Conservation (phyloP, 1,140 invertebrate genomes). For the Zaprionus inermis region DNA sequence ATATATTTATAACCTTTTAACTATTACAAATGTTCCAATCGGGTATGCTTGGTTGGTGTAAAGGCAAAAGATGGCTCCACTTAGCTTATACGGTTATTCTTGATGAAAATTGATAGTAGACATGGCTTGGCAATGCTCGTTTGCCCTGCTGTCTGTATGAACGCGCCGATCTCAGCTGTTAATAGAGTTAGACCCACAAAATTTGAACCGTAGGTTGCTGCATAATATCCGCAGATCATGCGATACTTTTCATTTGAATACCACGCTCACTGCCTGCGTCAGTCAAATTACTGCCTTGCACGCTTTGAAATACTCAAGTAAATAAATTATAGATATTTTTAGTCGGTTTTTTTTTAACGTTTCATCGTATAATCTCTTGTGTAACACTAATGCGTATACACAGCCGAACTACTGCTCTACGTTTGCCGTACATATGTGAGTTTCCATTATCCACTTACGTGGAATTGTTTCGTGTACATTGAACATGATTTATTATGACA, state of each 20-base stretch:
- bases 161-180: neutral
- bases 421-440: constrained; percentile 9
- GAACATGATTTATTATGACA: constrained; percentile 83
- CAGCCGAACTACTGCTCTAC: constrained; percentile 4
- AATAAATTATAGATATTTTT: neutral
- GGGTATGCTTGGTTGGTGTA: no score
- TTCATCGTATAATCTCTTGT: neutral
- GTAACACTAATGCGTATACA: neutral
- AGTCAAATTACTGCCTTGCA: neutral
- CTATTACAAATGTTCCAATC: neutral
- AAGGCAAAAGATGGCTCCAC: no score
- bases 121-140: neutral
- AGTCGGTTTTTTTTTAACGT: neutral
- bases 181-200: neutral
- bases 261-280: neutral
- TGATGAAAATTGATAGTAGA: neutral
- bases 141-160: neutral
- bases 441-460: constrained; percentile 73
- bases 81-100: neutral
- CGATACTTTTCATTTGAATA: neutral
- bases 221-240: neutral
- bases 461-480: constrained; percentile 77
- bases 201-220: neutral
- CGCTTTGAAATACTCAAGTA: no score
- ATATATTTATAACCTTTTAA: neutral